These are phyloP conservation scores for Empidonax alnorum DNA, from an alignment of 2,113 vertebrate species.

Conservation along the genomic window DNA sequence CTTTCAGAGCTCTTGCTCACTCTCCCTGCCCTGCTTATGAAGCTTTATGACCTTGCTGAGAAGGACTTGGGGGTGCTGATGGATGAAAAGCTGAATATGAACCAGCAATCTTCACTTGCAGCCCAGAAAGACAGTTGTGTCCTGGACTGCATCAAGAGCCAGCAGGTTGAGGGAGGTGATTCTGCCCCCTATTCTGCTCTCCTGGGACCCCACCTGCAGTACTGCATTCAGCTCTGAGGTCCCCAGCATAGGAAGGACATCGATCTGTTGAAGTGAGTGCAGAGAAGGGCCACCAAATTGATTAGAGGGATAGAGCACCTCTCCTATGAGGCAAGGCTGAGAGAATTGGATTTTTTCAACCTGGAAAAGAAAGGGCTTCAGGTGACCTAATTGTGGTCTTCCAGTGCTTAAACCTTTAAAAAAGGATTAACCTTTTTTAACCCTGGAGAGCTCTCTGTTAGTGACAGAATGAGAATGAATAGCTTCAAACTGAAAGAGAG, in stretches of 20 bases:
- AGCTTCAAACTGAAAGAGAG: not conserved
- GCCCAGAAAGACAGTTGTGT: rapidly evolving
- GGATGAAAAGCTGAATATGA: not conserved
- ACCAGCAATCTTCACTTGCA: rapidly evolving
- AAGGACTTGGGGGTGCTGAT: not conserved
- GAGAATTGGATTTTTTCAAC: not conserved
- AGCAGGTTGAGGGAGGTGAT: not conserved
- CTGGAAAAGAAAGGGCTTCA: not conserved
- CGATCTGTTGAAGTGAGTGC: not conserved
- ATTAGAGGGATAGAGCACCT: not conserved
- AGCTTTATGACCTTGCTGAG: not conserved
- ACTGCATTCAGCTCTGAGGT: not conserved
- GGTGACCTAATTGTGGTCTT: not conserved
- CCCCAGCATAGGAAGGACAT: not conserved
- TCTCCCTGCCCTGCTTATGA: not conserved
- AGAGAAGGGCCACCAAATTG: not conserved
- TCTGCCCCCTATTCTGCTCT: not conserved
- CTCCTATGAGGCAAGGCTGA: not conserved
- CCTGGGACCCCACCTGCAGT: not conserved
- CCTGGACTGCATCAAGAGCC: not conserved
- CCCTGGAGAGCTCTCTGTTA: not conserved
- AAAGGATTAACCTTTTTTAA: no score
- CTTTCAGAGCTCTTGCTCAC: not conserved
- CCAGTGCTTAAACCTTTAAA: not conserved
- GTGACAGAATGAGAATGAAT: not conserved